Percentiles rank a stretch among this genome's conserved stretches.
Evolutionary conservation across 2,113 vertebrate species (phyloP).

Genomic region (Pomatostomus ruficeps): DNA sequence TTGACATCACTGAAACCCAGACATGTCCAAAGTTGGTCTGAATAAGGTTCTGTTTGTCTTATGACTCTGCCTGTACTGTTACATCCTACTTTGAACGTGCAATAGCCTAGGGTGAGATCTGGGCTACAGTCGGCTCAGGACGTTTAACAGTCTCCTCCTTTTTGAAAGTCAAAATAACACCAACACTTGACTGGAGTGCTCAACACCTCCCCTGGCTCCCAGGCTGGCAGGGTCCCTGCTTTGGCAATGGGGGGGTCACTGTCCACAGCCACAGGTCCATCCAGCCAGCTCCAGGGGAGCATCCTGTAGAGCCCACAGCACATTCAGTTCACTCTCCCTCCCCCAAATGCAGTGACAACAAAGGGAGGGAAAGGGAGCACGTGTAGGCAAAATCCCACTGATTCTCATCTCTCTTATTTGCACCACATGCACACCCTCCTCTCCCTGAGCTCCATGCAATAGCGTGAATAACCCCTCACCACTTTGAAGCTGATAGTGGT

Average conservation of each 20-base stretch:
- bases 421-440: background rate
- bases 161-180: background rate
- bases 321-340: background rate
- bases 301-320: background rate
- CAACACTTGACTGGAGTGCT: background rate
- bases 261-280: background rate
- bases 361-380: background rate
- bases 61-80: background rate
- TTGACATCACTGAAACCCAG: background rate
- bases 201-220: background rate
- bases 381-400: background rate
- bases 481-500: slow-evolving; percentile 93
- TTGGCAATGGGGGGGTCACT: background rate
- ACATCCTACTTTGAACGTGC: background rate
- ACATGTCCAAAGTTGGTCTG: background rate
- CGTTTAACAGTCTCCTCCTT: background rate
- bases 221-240: background rate
- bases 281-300: background rate
- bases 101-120: background rate
- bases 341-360: background rate
- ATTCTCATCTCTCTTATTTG: background rate
- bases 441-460: background rate
- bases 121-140: background rate
- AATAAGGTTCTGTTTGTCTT: background rate
- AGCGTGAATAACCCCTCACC: slow-evolving; percentile 65